phyloP scores from a whole-genome alignment of 2,888 invertebrate genomes.

The Allophyes oxyacanthae region DNA sequence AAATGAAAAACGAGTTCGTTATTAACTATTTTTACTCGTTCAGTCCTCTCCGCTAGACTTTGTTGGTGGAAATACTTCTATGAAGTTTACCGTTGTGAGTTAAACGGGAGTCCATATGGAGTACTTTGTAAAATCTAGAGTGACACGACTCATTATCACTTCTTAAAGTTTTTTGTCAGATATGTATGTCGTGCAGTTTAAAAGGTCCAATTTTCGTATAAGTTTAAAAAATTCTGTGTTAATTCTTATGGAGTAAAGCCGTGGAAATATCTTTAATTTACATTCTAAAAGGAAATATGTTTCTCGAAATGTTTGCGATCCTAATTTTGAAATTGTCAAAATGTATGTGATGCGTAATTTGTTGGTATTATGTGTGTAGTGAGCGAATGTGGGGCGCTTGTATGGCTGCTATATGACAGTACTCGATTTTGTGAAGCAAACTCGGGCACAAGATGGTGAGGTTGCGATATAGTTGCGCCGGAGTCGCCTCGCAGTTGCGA shows the following conservation, averaged over 20 bases:
- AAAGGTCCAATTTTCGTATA: slow-evolving; percentile 19
- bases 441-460: slow-evolving; percentile 1
- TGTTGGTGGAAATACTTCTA: too few species aligned
- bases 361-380: slow-evolving; percentile 28
- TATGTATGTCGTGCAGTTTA: slow-evolving; percentile 7
- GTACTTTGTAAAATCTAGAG: too few species aligned
- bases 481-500: neutral
- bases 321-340: slow-evolving; percentile 55
- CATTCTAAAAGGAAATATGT: slow-evolving; percentile 30
- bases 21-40: too few species aligned
- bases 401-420: slow-evolving; percentile 14
- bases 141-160: too few species aligned
- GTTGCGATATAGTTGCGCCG: slow-evolving; percentile 12
- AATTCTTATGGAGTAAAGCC: slow-evolving; percentile 38
- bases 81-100: too few species aligned
- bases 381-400: slow-evolving; percentile 20
- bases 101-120: too few species aligned
- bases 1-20: too few species aligned
- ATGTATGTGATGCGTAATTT: slow-evolving; percentile 50
- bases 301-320: slow-evolving; percentile 45
- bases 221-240: slow-evolving; percentile 30
- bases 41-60: too few species aligned
- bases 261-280: slow-evolving; percentile 27
- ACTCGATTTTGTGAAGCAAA: slow-evolving; percentile 25
- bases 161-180: too few species aligned